Percentiles rank a stretch among this genome's conserved stretches.
These are phyloP conservation scores for Tethea ocularis DNA, from an alignment of 2,888 invertebrate species.

Conservation along the genomic window DNA sequence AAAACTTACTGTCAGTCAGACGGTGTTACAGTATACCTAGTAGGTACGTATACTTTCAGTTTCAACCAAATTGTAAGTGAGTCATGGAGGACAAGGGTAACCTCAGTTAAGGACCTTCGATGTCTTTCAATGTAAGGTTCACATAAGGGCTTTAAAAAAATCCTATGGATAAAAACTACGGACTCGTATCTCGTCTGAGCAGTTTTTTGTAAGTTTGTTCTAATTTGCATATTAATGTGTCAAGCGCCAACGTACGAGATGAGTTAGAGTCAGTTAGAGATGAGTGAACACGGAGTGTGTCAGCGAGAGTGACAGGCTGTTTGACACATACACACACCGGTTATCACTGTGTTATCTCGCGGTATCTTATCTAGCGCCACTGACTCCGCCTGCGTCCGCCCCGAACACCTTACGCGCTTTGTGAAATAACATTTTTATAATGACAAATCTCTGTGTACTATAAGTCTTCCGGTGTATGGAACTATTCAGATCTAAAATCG, in stretches of 20 bases:
- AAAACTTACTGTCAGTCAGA: neutral
- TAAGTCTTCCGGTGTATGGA: slow-evolving; percentile 31
- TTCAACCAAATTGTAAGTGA: neutral
- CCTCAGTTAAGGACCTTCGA: slow-evolving; percentile 9
- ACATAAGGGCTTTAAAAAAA: neutral
- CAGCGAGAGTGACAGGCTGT: slow-evolving; percentile 30
- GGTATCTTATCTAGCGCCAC: slow-evolving; percentile 49
- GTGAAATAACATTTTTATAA: slow-evolving; percentile 46
- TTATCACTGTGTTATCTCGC: slow-evolving; percentile 10
- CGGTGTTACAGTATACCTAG: too few relatives aligned
- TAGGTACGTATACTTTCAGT: neutral
- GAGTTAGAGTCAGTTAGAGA: slow-evolving; percentile 32
- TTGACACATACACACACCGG: slow-evolving; percentile 25
- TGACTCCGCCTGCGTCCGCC: slow-evolving; percentile 29
- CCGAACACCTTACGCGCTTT: slow-evolving; percentile 25
- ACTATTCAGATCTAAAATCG: neutral
- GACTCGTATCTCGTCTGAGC: neutral
- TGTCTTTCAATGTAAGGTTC: neutral
- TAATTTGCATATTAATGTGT: slow-evolving; percentile 11
- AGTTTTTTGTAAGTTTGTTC: slow-evolving; percentile 19
- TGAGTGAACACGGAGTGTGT: slow-evolving; percentile 29
- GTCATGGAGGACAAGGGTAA: slow-evolving; percentile 12
- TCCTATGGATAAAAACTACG: neutral
- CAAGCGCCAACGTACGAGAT: slow-evolving; percentile 37
- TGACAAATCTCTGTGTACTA: slow-evolving; percentile 41